phyloP scores from a whole-genome alignment of 2,797 vertebrate species.

The Ctenopoma multispine region DNA sequence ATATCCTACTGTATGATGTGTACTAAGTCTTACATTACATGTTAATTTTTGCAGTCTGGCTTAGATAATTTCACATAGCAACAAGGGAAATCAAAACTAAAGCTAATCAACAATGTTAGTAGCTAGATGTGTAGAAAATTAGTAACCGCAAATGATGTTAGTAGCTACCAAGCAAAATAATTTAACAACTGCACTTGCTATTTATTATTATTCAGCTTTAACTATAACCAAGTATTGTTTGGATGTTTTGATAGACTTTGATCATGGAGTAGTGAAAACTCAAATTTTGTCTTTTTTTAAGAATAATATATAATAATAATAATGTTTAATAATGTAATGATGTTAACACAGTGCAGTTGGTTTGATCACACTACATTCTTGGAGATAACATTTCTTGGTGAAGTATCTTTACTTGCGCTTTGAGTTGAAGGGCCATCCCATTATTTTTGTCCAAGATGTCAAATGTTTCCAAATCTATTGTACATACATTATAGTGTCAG shows the following conservation, averaged over 20 bases:
- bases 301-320: neutral
- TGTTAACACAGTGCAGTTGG: constrained; percentile 1
- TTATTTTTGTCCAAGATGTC: neutral
- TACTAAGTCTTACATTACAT: neutral
- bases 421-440: neutral
- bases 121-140: neutral
- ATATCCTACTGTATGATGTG: neutral
- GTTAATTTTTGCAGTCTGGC: neutral
- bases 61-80: neutral
- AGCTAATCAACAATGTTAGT: neutral
- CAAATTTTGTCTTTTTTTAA: constrained; percentile 14
- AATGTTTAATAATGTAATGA: constrained; percentile 11
- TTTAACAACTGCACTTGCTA: constrained; percentile 1
- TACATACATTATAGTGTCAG: neutral
- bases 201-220: neutral
- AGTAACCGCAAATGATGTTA: neutral
- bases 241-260: constrained; percentile 25
- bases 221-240: constrained; percentile 1
- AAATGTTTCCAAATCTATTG: constrained; percentile 1
- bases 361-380: constrained; percentile 13
- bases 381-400: neutral
- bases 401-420: neutral
- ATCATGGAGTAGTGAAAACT: constrained; percentile 11
- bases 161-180: neutral
- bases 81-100: neutral